These are phyloP conservation scores for Sycophila sp. DNA, from an alignment of 1,140 invertebrate species.

Conservation along the genomic window DNA sequence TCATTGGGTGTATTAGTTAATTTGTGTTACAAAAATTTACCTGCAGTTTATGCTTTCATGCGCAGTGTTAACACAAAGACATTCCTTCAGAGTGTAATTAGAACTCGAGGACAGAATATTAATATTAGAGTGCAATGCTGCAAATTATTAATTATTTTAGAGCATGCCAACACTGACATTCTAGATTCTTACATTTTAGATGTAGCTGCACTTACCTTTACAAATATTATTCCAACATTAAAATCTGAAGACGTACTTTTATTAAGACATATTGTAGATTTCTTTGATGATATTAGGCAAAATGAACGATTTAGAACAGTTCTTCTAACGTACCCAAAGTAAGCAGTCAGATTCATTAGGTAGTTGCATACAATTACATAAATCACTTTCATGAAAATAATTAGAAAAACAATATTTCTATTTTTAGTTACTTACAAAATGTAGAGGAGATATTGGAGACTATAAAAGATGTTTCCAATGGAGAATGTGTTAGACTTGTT, in stretches of 20 bases:
- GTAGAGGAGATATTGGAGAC: conserved; percentile 51
- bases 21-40: conserved; percentile 76
- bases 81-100: conserved; percentile 69
- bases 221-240: conserved; percentile 63
- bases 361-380: background rate
- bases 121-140: conserved; percentile 66
- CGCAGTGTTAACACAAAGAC: conserved; percentile 73
- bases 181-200: conserved; percentile 65
- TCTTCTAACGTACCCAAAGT: conserved; percentile 45
- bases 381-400: background rate
- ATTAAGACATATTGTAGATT: conserved; percentile 67
- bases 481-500: conserved; percentile 63
- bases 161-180: conserved; percentile 65
- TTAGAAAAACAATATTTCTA: background rate
- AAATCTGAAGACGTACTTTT: conserved; percentile 62
- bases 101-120: conserved; percentile 61
- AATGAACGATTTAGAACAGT: conserved; percentile 53
- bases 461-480: conserved; percentile 52
- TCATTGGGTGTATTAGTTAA: conserved; percentile 77
- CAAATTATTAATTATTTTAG: conserved; percentile 69
- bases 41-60: conserved; percentile 74
- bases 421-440: conserved; percentile 52
- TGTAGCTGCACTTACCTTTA: conserved; percentile 66
- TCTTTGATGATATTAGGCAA: conserved; percentile 67
- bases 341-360: conserved; percentile 5